Evolutionary conservation across 1,140 invertebrate species (phyloP).

Genomic region (Oryzaephilus surinamensis): DNA sequence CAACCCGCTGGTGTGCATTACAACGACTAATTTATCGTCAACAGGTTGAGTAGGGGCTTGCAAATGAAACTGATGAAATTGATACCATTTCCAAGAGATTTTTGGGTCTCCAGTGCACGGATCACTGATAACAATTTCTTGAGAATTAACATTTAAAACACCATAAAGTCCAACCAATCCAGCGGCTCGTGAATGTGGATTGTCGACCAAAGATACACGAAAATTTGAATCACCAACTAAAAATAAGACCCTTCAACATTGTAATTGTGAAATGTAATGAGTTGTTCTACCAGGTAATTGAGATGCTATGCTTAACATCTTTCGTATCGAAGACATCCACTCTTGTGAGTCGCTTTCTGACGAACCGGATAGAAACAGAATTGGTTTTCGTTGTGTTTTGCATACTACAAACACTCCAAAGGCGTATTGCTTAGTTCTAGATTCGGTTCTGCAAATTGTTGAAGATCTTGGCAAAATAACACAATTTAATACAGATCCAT

Average conservation of each 20-base stretch:
- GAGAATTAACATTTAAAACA: conserved; percentile 36
- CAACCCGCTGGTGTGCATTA: conserved; percentile 42
- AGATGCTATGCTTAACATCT: conserved; percentile 35
- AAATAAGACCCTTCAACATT: conserved; percentile 3
- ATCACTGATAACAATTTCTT: conserved; percentile 41
- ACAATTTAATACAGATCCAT: conserved; percentile 23
- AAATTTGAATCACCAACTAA: conserved; percentile 36
- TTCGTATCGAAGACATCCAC: conserved; percentile 44
- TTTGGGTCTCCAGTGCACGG: conserved; percentile 37
- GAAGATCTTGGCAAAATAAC: conserved; percentile 36
- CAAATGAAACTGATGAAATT: conserved; percentile 42
- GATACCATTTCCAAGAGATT: conserved; percentile 40
- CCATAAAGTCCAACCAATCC: conserved; percentile 43
- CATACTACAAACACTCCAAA: conserved; percentile 42
- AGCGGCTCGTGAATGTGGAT: conserved; percentile 40
- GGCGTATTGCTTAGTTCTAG: conserved; percentile 41
- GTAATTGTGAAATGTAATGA: not conserved
- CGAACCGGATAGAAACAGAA: conserved; percentile 40
- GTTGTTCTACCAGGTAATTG: conserved; percentile 26
- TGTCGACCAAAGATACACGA: conserved; percentile 44
- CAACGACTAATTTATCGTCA: conserved; percentile 43
- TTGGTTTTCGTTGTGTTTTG: conserved; percentile 37
- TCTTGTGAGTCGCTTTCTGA: conserved; percentile 44
- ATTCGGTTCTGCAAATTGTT: conserved; percentile 42
- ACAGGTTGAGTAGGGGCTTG: conserved; percentile 37